Percentiles rank a stretch among this genome's conserved stretches.
Conservation (phyloP, 1,140 invertebrate species). For the Chironomus striatipennis region DNA sequence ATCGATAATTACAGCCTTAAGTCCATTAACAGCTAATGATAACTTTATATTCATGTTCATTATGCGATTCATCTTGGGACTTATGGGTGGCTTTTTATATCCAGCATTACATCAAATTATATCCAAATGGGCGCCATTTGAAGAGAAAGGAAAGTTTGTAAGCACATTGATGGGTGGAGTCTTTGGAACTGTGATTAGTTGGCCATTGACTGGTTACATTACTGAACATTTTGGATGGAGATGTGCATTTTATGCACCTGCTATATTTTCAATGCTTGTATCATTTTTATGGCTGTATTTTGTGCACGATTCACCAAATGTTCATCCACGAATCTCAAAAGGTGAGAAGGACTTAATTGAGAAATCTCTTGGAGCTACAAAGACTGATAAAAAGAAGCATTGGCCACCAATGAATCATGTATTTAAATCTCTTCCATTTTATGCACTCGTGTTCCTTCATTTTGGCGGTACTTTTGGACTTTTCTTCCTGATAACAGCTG, state of each 20-base stretch:
- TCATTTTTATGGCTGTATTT: constrained; percentile 50
- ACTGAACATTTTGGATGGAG: constrained; percentile 55
- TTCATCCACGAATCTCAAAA: constrained; percentile 62
- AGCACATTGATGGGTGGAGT: constrained; percentile 58
- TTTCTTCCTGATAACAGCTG: constrained; percentile 73
- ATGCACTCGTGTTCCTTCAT: constrained; percentile 56
- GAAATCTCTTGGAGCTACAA: constrained; percentile 35
- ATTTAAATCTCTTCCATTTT: constrained; percentile 55
- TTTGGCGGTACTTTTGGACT: constrained; percentile 71
- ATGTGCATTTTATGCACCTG: constrained; percentile 57
- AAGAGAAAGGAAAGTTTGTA: constrained; percentile 59
- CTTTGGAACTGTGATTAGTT: constrained; percentile 60
- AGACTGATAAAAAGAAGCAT: constrained; percentile 33
- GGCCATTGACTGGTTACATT: constrained; percentile 51
- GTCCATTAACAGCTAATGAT: constrained; percentile 48
- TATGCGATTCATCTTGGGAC: constrained; percentile 51
- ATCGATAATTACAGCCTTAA: constrained; percentile 55
- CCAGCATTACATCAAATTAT: constrained; percentile 56
- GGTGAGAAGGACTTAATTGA: constrained; percentile 62
- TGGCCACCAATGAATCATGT: constrained; percentile 51
- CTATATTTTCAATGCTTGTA: constrained; percentile 47
- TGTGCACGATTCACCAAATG: constrained; percentile 55
- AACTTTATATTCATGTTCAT: constrained; percentile 49
- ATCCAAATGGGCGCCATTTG: constrained; percentile 56
- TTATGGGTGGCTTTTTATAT: constrained; percentile 54